These are phyloP conservation scores for Penaeus japonicus DNA, from an alignment of 1,140 invertebrate genomes.

Conservation along the genomic window DNA sequence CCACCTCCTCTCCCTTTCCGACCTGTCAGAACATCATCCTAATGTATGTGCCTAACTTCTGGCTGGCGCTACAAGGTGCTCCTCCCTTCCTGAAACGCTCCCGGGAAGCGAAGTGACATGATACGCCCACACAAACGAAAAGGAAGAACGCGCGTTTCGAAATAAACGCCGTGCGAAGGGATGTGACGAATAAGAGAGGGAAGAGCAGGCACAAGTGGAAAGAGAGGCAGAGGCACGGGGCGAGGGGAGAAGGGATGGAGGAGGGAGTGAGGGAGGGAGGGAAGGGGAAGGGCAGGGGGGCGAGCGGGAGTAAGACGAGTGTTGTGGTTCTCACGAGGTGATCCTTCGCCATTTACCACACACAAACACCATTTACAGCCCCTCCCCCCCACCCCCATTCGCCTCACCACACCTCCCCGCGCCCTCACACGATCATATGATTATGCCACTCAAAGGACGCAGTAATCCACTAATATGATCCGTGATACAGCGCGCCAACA, in stretches of 20 bases:
- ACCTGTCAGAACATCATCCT: too few relatives aligned
- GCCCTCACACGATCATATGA: neutral
- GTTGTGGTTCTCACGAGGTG: slow-evolving; percentile 20
- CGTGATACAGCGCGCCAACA: neutral
- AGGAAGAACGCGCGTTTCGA: neutral
- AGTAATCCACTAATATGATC: slow-evolving; percentile 7
- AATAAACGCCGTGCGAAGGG: neutral
- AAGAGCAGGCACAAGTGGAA: neutral
- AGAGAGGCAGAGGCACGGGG: neutral
- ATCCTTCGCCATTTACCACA: slow-evolving; percentile 33
- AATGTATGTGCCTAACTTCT: too few relatives aligned
- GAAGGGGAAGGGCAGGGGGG: neutral
- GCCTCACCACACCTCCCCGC: neutral
- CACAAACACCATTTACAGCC: slow-evolving; percentile 29
- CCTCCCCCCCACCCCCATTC: neutral
- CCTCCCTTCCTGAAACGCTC: too few relatives aligned
- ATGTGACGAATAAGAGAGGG: neutral
- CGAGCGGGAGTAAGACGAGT: neutral
- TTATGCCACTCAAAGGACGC: neutral
- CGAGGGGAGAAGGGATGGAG: neutral
- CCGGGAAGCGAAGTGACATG: neutral
- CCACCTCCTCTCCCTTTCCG: too few relatives aligned
- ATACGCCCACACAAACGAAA: neutral
- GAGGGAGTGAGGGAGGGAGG: neutral
- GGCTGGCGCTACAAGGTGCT: too few relatives aligned